A percentile compares a stretch with the other conserved stretches of the same genome.
These are phyloP conservation scores for Odontomachus brunneus DNA, from an alignment of 1,140 invertebrate species.

Conservation along the genomic window DNA sequence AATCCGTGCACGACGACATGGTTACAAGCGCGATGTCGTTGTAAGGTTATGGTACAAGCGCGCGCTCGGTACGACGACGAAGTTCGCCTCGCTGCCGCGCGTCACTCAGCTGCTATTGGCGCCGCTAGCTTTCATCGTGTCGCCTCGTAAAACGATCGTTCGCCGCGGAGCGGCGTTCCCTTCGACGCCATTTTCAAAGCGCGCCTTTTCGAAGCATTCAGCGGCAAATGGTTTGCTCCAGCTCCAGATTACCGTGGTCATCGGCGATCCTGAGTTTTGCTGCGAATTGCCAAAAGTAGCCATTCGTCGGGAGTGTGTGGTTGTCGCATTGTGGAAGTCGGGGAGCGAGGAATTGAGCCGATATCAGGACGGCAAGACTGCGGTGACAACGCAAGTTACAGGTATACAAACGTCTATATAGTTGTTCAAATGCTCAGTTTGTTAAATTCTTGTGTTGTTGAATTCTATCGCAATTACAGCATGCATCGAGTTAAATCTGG, in stretches of 20 bases:
- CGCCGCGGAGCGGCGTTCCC: background rate
- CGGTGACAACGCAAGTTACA: too few species aligned
- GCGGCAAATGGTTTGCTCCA: background rate
- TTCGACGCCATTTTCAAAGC: background rate
- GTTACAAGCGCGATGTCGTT: slow-evolving; percentile 60
- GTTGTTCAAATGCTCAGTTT: too few species aligned
- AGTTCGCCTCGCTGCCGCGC: slow-evolving; percentile 62
- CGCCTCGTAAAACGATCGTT: background rate
- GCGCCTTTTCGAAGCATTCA: background rate
- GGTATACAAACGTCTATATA: too few species aligned
- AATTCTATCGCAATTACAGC: too few species aligned
- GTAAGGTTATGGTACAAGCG: slow-evolving; percentile 60
- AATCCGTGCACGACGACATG: slow-evolving; percentile 87
- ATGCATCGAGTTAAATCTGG: too few species aligned
- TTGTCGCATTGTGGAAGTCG: too few species aligned
- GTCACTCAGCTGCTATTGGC: background rate
- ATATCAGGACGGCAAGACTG: too few species aligned
- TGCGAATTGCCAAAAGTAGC: background rate
- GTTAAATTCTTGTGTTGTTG: too few species aligned
- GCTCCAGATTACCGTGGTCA: background rate
- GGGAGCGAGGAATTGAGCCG: too few species aligned
- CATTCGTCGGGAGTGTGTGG: too few species aligned
- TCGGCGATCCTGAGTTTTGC: background rate
- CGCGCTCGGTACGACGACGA: slow-evolving; percentile 74
- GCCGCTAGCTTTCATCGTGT: background rate